These are phyloP conservation scores for Palythoa grandis DNA, from an alignment of 92 coral and sea anemone genomes.

Conservation along the genomic window DNA sequence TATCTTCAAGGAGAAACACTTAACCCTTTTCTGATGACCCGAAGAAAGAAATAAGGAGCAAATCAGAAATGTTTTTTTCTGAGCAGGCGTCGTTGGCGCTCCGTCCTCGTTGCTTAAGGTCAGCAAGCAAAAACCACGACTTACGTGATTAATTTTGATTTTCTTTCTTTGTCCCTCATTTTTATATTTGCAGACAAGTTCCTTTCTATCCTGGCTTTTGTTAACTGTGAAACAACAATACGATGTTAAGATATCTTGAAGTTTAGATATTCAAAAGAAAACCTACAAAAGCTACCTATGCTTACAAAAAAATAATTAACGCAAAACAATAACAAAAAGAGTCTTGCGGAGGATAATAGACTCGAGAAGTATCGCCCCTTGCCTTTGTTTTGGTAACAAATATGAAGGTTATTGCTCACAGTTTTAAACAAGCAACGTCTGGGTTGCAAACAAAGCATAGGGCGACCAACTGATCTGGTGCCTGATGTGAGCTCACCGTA, in stretches of 20 bases:
- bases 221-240: constrained; percentile 58
- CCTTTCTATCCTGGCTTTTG: constrained; percentile 78
- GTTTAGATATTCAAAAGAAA: background rate
- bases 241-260: background rate
- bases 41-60: no score
- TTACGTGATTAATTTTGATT: constrained; percentile 77
- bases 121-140: constrained; percentile 2
- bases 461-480: no score
- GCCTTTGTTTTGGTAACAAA: no score
- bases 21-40: no score
- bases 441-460: no score
- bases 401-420: background rate
- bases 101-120: no score
- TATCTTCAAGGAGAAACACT: no score
- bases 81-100: no score
- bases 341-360: background rate
- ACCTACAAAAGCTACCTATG: background rate
- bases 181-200: constrained; percentile 79
- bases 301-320: background rate
- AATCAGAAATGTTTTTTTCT: no score
- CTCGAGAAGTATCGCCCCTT: background rate
- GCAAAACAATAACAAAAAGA: background rate
- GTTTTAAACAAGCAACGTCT: no score
- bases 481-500: no score
- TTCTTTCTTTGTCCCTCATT: constrained; percentile 84